phyloP scores from a whole-genome alignment of 2,888 invertebrate genomes.

The Osmoderma eremita region DNA sequence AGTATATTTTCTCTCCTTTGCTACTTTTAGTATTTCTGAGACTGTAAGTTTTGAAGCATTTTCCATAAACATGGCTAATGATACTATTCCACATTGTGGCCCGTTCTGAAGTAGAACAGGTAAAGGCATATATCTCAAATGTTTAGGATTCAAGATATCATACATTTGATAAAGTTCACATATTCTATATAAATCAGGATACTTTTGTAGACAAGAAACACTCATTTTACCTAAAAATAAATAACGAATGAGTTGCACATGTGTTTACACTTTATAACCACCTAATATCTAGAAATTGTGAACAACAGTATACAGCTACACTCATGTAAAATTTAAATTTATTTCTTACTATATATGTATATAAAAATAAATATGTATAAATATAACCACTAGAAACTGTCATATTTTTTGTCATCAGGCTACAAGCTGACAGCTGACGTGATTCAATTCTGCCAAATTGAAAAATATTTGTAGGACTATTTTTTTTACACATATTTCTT shows the following conservation, averaged over 20 bases:
- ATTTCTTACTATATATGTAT: no score
- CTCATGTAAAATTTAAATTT: no score
- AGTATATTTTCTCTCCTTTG: conserved; percentile 74
- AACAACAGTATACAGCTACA: no score
- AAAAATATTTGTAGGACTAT: no score
- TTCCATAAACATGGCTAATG: conserved; percentile 80
- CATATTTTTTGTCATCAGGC: no score
- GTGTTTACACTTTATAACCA: background rate
- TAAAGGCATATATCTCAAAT: conserved; percentile 58
- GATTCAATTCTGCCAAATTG: no score
- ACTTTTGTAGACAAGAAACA: conserved; percentile 69
- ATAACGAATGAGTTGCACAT: background rate
- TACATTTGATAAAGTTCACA: conserved; percentile 69
- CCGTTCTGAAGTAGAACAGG: conserved; percentile 65
- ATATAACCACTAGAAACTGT: no score
- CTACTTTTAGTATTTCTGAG: conserved; percentile 67
- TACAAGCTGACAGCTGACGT: no score
- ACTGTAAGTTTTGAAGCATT: conserved; percentile 70
- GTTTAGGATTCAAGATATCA: conserved; percentile 65
- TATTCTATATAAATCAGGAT: conserved; percentile 69
- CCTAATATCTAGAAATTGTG: background rate
- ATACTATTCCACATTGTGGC: conserved; percentile 89
- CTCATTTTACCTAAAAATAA: conserved; percentile 50
- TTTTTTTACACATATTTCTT: no score
- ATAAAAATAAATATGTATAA: no score